These are phyloP conservation scores for Dione juno DNA, from an alignment of 2,888 invertebrate species.

Conservation along the genomic window DNA sequence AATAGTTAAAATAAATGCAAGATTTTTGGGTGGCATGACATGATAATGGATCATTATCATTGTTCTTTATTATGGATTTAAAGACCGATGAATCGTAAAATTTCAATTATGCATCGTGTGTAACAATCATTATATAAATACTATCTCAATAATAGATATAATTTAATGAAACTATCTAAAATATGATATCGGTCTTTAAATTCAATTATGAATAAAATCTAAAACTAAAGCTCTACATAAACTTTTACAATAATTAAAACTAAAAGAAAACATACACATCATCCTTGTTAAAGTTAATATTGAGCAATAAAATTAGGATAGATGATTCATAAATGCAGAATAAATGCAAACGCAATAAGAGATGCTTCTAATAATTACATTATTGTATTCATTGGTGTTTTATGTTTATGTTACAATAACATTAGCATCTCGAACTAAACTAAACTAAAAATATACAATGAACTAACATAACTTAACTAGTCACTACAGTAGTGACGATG, in stretches of 20 bases:
- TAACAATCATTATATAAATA: no score
- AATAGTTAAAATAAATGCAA: slow-evolving; percentile 75
- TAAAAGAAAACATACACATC: slow-evolving; percentile 50
- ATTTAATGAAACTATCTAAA: background rate
- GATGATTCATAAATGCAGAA: slow-evolving; percentile 56
- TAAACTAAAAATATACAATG: slow-evolving; percentile 39
- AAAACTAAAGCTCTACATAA: slow-evolving; percentile 53
- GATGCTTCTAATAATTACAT: slow-evolving; percentile 52
- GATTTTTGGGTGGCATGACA: slow-evolving; percentile 77
- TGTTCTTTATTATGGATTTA: slow-evolving; percentile 33
- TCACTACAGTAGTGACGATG: background rate
- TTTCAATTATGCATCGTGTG: background rate
- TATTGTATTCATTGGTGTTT: slow-evolving; percentile 72
- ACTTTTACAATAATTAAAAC: slow-evolving; percentile 51
- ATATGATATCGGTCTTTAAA: slow-evolving; percentile 39
- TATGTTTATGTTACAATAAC: slow-evolving; percentile 48
- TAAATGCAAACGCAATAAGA: slow-evolving; percentile 62
- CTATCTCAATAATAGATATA: no score
- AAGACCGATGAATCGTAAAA: slow-evolving; percentile 35
- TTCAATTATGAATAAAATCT: slow-evolving; percentile 45
- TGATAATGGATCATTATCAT: slow-evolving; percentile 38
- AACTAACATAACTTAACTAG: background rate
- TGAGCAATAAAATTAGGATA: slow-evolving; percentile 66
- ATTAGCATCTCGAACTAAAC: slow-evolving; percentile 37
- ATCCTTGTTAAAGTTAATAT: slow-evolving; percentile 51